Evolutionary conservation across 2,888 invertebrate species (phyloP).

Genomic region (Ectropis crepuscularia): DNA sequence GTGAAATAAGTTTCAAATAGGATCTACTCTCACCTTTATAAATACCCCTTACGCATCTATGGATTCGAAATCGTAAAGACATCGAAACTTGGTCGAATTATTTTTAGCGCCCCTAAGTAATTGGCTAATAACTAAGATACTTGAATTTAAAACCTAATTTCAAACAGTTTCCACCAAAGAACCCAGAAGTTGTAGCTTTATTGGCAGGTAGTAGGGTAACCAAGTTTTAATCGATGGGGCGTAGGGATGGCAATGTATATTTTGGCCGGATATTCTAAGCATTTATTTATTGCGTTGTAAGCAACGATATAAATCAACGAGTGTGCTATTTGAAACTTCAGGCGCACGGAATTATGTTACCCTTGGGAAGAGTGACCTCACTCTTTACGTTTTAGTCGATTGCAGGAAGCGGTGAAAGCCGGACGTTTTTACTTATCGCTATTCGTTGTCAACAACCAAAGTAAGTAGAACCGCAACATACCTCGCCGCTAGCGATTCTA

Average conservation of each 20-base stretch:
- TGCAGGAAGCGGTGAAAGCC: too few relatives aligned
- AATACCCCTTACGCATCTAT: neutral
- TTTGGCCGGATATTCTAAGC: constrained; percentile 1
- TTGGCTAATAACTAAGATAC: constrained; percentile 20
- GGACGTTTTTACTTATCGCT: too few relatives aligned
- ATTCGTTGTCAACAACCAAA: too few relatives aligned
- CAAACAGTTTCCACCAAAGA: constrained; percentile 19
- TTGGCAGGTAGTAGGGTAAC: constrained; percentile 12
- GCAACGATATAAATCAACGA: too few relatives aligned
- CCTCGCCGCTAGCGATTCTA: too few relatives aligned
- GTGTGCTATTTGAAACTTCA: too few relatives aligned
- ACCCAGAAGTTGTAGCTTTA: constrained; percentile 16
- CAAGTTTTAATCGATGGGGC: constrained; percentile 24
- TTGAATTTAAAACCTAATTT: constrained; percentile 20
- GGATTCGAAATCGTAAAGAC: neutral
- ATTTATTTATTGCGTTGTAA: neutral
- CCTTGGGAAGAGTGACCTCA: too few relatives aligned
- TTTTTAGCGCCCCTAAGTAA: constrained; percentile 6
- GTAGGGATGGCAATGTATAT: neutral
- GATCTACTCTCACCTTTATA: neutral
- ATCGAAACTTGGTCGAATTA: constrained; percentile 2
- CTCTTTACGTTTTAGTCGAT: too few relatives aligned
- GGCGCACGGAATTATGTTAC: too few relatives aligned
- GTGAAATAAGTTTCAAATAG: neutral
- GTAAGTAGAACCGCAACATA: too few relatives aligned